These are phyloP conservation scores for rabbit (Oryctolagus cuniculus) DNA, from an alignment of 2,113 vertebrate genomes.

Conservation along the genomic window DNA sequence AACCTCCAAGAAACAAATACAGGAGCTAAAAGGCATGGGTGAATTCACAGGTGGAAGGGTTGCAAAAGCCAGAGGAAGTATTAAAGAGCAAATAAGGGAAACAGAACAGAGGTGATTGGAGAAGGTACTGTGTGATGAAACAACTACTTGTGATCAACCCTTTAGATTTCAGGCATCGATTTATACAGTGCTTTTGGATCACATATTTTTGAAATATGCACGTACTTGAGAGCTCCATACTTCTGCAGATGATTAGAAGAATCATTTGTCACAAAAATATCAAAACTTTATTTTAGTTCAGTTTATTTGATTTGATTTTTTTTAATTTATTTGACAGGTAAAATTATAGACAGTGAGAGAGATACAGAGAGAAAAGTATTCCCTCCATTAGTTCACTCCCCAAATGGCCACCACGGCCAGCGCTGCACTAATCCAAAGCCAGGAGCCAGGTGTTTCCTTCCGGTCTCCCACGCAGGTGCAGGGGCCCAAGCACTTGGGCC, in stretches of 20 bases:
- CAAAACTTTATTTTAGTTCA: neutral
- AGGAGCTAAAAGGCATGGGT: neutral
- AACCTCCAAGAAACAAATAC: constrained; percentile 1
- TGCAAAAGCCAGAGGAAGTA: neutral
- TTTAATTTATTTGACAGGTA: neutral
- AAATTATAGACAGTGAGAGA: too few relatives aligned
- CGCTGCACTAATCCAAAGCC: too few relatives aligned
- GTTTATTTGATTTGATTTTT: neutral
- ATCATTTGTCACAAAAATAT: neutral
- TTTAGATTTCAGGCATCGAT: neutral
- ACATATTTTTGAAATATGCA: neutral
- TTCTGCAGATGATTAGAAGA: constrained; percentile 6
- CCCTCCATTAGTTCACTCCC: too few relatives aligned
- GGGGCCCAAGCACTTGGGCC: too few relatives aligned
- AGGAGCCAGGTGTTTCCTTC: too few relatives aligned
- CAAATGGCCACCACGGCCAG: too few relatives aligned
- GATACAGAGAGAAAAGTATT: too few relatives aligned
- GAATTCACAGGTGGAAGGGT: neutral
- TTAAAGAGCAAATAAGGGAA: neutral
- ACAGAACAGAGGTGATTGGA: neutral
- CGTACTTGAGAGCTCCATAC: neutral
- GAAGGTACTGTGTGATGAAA: neutral
- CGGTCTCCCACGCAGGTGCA: too few relatives aligned
- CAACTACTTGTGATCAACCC: neutral
- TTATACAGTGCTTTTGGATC: neutral